Evolutionary conservation across 2,888 invertebrate genomes (phyloP), one percentile per base, ranked within the genome.

Genomic region (Monochamus alternatus): DNA sequence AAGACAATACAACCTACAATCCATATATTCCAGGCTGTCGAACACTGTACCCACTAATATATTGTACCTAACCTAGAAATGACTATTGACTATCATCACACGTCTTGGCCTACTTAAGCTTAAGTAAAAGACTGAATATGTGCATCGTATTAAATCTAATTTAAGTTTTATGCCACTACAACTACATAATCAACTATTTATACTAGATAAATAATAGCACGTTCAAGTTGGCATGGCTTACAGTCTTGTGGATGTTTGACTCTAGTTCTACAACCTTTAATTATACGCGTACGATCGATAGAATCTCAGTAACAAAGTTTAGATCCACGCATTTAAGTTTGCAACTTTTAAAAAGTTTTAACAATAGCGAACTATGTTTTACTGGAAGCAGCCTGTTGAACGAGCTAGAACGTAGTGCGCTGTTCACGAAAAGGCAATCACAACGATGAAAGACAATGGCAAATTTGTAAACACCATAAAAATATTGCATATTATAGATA

Each of bases 391-490:
- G 2, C 38, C 38, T 5, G 1, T 38, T 47, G 47, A 47, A 47
- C 47, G 47, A 8, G 47, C 47, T 10, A 47, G 7, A 38, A 52
- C 14, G 14, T 52, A n/a, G 30, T 4, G 30, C 14, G 8, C n/a
- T 30, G 14, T 55, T 3, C 14, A 55, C 12, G 12, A 10, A 31
- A 31, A 31, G 38, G 31, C 60, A 60, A 32, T 38, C 60, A 32
- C 55, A 65, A 65, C 14, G 22, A 44, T 66, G 66, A 66, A 66
- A 66, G 66, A 66, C 66, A 66, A 52, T 52, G 66, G 66, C 38
- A 66, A 51, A 12, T 51, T 47, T 47, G 65, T 65, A 65, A 51
- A 32, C n/a, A 66, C 66, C 66, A 66, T 52, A 66, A 66, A 64
- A 55, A 66, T 66, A 66, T 51, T 66, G 32, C 22, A 4, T 12